Conservation (phyloP, 2,888 invertebrate species). For the Ectemnius continuus region DNA sequence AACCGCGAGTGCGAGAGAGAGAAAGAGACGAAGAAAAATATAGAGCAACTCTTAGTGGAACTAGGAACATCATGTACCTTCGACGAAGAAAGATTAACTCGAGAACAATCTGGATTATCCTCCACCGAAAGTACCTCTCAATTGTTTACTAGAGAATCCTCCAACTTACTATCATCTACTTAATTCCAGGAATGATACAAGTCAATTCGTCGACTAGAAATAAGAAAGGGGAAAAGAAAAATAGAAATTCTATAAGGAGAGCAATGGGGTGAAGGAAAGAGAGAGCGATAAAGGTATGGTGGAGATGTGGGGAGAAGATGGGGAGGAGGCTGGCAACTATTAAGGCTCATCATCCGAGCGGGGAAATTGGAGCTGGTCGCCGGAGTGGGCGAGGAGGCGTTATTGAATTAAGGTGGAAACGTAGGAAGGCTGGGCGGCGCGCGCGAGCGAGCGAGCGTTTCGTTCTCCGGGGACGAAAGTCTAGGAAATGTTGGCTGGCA, state of each 20-base stretch:
- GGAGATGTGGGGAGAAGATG: neutral
- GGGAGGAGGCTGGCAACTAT: neutral
- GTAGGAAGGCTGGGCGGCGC: neutral
- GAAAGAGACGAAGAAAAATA: neutral
- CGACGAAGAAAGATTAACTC: conserved; percentile 26
- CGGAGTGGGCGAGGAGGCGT: neutral
- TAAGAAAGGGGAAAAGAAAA: neutral
- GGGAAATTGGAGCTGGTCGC: neutral
- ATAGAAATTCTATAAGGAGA: neutral
- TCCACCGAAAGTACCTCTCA: neutral
- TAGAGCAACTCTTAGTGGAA: neutral
- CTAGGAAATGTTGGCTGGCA: conserved; percentile 1
- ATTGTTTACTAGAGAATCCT: too few relatives aligned
- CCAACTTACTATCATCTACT: too few relatives aligned
- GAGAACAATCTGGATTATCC: conserved; percentile 34
- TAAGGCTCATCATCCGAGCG: neutral
- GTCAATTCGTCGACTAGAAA: neutral
- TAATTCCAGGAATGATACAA: too few relatives aligned
- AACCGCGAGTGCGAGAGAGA: neutral
- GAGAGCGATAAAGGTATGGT: neutral
- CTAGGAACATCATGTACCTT: conserved; percentile 17
- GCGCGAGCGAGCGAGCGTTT: neutral
- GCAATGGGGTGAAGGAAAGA: neutral
- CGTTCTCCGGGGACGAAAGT: conserved; percentile 11
- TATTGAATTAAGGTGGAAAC: conserved; percentile 7